A percentile compares a stretch with the other conserved stretches of the same genome.
phyloP scores from a whole-genome alignment of 2,888 invertebrate species.

The Bombylius major region DNA sequence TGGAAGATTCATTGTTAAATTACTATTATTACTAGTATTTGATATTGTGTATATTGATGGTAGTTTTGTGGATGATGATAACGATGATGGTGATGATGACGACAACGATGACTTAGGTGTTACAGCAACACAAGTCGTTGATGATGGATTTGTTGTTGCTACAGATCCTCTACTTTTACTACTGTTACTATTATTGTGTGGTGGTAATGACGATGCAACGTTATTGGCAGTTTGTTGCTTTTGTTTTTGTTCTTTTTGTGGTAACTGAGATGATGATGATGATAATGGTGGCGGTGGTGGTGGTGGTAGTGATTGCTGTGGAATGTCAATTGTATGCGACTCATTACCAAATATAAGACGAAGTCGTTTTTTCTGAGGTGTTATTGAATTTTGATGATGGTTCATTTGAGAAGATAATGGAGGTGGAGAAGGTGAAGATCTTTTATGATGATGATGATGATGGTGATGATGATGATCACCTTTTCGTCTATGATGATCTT shows the following conservation, averaged over 20 bases:
- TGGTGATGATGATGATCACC: background rate
- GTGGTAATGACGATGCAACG: too few species aligned
- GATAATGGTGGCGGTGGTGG: constrained; percentile 5
- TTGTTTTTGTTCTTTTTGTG: background rate
- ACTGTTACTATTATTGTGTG: too few species aligned
- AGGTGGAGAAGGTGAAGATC: constrained; percentile 3
- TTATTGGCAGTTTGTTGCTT: background rate
- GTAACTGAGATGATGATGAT: constrained; percentile 8
- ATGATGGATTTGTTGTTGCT: too few species aligned
- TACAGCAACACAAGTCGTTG: background rate
- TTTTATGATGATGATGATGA: background rate
- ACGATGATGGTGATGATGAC: constrained; percentile 9
- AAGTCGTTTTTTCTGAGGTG: constrained; percentile 70
- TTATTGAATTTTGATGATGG: constrained; percentile 17
- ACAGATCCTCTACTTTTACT: too few species aligned
- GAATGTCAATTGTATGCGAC: constrained; percentile 78
- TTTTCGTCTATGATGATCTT: constrained; percentile 27
- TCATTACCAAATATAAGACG: constrained; percentile 81
- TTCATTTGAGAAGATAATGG: constrained; percentile 8
- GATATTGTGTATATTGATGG: too few species aligned
- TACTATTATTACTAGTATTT: constrained; percentile 18
- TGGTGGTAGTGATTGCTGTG: constrained; percentile 44
- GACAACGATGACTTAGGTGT: background rate
- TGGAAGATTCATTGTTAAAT: constrained; percentile 17
- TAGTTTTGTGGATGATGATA: constrained; percentile 4